Conservation (phyloP, 2,113 vertebrate species). For the Caranx melampygus region DNA sequence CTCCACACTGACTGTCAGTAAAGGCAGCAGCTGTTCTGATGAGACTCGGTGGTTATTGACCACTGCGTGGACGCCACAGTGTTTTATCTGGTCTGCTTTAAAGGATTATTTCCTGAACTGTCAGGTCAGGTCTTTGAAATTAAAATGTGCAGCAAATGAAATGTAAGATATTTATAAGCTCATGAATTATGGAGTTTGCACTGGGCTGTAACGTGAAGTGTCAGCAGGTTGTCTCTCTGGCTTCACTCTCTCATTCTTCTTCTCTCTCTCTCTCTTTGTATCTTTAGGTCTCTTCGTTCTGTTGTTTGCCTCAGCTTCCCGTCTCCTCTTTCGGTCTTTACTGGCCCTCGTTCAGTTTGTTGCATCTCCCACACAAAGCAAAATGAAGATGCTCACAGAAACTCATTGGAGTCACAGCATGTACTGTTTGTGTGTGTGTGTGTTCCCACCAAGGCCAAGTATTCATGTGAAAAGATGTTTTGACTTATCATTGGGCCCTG, state of each 20-base stretch:
- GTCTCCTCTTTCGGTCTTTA: neutral
- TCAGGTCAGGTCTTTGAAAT: neutral
- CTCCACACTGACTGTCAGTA: neutral
- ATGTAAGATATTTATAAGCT: neutral
- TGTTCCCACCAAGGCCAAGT: neutral
- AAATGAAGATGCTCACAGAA: neutral
- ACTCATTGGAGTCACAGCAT: neutral
- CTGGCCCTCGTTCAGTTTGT: neutral
- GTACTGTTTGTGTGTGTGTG: neutral
- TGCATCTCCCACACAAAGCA: neutral
- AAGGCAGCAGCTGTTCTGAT: neutral
- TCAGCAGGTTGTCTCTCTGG: neutral
- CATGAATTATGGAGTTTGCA: neutral
- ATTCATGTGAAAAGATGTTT: neutral
- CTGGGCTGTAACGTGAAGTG: neutral
- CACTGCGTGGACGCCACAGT: slow-evolving; percentile 23
- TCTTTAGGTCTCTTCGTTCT: neutral
- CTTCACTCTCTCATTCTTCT: neutral
- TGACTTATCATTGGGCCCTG: neutral
- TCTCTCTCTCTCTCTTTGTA: neutral
- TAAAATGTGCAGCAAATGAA: neutral
- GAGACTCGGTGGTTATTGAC: neutral
- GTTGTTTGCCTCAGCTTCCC: neutral
- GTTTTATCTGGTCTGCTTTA: neutral
- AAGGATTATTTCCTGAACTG: slow-evolving; percentile 1